phyloP scores from a whole-genome alignment of 2,797 vertebrate species.

The Acipenser oxyrinchus region DNA sequence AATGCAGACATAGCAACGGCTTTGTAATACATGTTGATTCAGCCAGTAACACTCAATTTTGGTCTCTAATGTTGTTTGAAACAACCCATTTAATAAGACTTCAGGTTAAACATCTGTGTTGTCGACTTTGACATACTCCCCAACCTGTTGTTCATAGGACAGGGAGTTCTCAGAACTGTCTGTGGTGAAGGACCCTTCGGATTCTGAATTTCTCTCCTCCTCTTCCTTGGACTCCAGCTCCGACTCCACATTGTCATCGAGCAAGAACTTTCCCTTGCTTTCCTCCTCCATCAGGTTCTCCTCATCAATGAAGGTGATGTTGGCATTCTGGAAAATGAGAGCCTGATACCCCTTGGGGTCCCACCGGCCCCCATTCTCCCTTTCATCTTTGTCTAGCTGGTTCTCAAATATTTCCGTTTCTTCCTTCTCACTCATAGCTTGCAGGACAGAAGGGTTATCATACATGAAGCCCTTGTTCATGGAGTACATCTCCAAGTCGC shows the following conservation, averaged over 20 bases:
- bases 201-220: conserved; percentile 59
- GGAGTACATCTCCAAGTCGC: conserved; percentile 52
- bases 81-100: conserved; percentile 9
- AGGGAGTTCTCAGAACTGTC: conserved; percentile 51
- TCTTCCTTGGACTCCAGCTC: conserved; percentile 42
- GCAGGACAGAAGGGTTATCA: conserved; percentile 38
- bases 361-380: conserved; percentile 35
- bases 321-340: conserved; percentile 53
- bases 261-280: background rate
- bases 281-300: conserved; percentile 21
- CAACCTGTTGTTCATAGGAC: conserved; percentile 63
- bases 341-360: conserved; percentile 54
- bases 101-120: conserved; percentile 63
- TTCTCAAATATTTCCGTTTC: conserved; percentile 36
- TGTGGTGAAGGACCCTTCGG: conserved; percentile 59
- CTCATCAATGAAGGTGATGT: conserved; percentile 40
- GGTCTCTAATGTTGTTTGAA: too few relatives aligned
- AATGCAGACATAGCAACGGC: too few relatives aligned
- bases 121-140: conserved; percentile 72
- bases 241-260: conserved; percentile 21
- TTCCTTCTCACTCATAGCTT: conserved; percentile 44
- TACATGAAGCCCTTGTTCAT: conserved; percentile 45
- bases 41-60: background rate
- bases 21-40: too few relatives aligned
- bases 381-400: conserved; percentile 43